Evolutionary conservation across 2,888 invertebrate species (phyloP).

Genomic region (Euspilapteryx auroguttella): DNA sequence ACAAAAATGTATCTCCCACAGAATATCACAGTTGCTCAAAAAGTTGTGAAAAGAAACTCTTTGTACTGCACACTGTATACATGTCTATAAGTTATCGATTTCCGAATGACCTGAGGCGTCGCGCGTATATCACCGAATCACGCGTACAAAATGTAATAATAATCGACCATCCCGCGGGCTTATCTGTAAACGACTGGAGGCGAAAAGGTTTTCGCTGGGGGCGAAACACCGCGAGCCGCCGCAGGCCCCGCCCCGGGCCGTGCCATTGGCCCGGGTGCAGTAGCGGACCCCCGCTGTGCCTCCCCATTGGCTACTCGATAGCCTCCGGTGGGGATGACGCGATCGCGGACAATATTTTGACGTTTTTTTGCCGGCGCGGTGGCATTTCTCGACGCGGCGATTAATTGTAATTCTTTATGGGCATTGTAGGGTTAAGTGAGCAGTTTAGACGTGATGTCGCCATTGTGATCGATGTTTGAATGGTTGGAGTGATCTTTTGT

Average conservation of each 20-base stretch:
- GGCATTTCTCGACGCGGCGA: conserved; percentile 51
- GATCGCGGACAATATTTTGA: conserved; percentile 14
- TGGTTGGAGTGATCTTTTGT: conserved; percentile 12
- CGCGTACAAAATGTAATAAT: conserved; percentile 51
- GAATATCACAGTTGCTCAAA: conserved; percentile 26
- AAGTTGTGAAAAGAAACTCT: no score
- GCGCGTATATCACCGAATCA: conserved; percentile 43
- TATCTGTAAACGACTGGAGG: conserved; percentile 61
- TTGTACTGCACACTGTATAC: no score
- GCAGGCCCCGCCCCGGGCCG: conserved; percentile 50
- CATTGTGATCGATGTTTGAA: conserved; percentile 30
- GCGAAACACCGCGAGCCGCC: conserved; percentile 51
- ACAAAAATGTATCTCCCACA: conserved; percentile 16
- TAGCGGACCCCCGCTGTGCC: conserved; percentile 27
- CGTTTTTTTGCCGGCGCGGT: conserved; percentile 37
- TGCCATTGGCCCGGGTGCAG: conserved; percentile 45
- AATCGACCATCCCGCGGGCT: conserved; percentile 59
- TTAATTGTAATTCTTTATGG: conserved; percentile 59
- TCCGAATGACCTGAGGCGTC: conserved; percentile 31
- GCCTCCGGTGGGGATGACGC: conserved; percentile 31
- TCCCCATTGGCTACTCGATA: conserved; percentile 40
- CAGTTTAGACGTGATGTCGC: conserved; percentile 29
- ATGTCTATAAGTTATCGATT: conserved; percentile 21
- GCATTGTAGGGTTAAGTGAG: conserved; percentile 56
- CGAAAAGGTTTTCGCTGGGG: conserved; percentile 59